These are phyloP conservation scores for Eremobia ochroleuca DNA, from an alignment of 2,888 invertebrate species.

Conservation along the genomic window DNA sequence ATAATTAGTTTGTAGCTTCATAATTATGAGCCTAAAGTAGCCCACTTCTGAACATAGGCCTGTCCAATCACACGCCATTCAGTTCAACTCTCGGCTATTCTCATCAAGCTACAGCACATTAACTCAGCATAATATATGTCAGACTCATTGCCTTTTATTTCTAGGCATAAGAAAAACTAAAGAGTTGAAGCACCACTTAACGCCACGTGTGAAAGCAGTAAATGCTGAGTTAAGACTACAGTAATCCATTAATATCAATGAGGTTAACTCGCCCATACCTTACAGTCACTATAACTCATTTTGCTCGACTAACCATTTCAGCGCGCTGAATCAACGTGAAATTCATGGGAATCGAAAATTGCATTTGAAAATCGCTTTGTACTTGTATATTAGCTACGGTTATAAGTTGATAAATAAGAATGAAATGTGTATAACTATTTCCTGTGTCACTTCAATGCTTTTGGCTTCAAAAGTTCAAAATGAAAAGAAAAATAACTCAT, in stretches of 20 bases:
- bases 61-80: neutral
- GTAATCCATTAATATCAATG: slow-evolving; percentile 62
- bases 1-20: slow-evolving; percentile 4
- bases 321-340: slow-evolving; percentile 39
- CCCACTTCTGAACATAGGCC: no score
- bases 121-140: slow-evolving; percentile 4
- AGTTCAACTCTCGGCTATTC: neutral
- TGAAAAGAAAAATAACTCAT: neutral
- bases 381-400: neutral
- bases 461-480: neutral
- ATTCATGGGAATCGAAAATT: slow-evolving; percentile 49
- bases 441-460: no score
- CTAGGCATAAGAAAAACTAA: slow-evolving; percentile 20
- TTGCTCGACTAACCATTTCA: slow-evolving; percentile 46
- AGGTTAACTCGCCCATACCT: slow-evolving; percentile 43
- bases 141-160: slow-evolving; percentile 48
- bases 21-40: neutral
- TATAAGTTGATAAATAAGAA: neutral
- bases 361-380: slow-evolving; percentile 29
- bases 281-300: slow-evolving; percentile 47
- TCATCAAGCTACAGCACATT: slow-evolving; percentile 9
- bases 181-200: slow-evolving; percentile 44
- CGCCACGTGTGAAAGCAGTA: slow-evolving; percentile 45
- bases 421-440: neutral
- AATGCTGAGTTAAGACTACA: slow-evolving; percentile 55